phyloP scores from a whole-genome alignment of 2,888 invertebrate species.

The Panzeria rudis region DNA sequence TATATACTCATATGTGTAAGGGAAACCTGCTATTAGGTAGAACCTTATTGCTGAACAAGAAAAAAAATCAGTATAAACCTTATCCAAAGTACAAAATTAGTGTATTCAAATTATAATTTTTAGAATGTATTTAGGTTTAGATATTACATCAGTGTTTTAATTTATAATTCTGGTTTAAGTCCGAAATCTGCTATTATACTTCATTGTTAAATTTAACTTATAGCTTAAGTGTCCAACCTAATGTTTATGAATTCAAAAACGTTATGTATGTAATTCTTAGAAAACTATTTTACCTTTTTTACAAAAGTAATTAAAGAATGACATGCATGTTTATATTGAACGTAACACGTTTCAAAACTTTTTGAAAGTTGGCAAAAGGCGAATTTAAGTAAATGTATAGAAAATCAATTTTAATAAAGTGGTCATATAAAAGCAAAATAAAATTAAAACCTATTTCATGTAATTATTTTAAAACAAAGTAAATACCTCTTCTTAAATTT shows the following conservation, averaged over 20 bases:
- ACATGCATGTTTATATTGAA: constrained; percentile 7
- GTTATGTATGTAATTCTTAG: not conserved
- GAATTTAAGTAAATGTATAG: not conserved
- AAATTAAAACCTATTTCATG: no score
- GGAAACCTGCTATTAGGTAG: not conserved
- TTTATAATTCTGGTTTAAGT: no score
- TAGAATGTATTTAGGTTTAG: no score
- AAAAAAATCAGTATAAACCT: no score
- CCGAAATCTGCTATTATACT: no score
- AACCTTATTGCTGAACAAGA: not conserved
- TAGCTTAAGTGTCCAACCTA: not conserved
- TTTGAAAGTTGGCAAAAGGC: constrained; percentile 6
- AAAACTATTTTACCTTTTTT: constrained; percentile 2
- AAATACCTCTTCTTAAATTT: no score
- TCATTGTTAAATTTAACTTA: not conserved
- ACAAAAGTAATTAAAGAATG: constrained; percentile 21
- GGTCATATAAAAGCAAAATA: no score
- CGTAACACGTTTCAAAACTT: not conserved
- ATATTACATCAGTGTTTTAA: no score
- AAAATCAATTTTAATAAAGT: not conserved
- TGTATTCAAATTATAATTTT: no score
- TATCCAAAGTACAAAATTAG: no score
- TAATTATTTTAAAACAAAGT: no score
- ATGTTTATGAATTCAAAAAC: not conserved
- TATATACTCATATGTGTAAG: not conserved